phyloP scores from a whole-genome alignment of 2,113 vertebrate species.

The Chiloscyllium plagiosum region DNA sequence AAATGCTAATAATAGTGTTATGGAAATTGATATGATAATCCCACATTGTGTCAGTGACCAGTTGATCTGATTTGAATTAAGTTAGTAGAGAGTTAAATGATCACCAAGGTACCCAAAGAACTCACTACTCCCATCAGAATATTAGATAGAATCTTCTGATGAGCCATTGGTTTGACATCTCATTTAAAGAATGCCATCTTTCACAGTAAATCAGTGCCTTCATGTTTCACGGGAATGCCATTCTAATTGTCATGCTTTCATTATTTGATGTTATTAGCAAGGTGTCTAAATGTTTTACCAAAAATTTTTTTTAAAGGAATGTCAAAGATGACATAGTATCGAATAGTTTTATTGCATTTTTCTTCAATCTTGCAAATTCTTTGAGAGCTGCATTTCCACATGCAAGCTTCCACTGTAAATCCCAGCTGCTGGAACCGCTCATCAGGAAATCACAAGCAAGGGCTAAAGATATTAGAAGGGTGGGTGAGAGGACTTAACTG shows the following conservation, averaged over 20 bases:
- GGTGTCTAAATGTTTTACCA: background rate
- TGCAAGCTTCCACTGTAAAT: background rate
- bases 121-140: background rate
- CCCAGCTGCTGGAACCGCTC: too few species aligned
- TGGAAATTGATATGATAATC: background rate
- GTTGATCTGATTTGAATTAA: background rate
- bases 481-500: too few species aligned
- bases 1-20: background rate
- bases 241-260: background rate
- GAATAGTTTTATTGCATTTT: background rate
- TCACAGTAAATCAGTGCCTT: background rate
- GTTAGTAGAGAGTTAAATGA: background rate
- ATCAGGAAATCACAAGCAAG: background rate
- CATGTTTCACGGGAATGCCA: background rate
- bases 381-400: background rate
- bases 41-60: background rate
- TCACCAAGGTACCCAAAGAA: background rate
- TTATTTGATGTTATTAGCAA: background rate
- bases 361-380: background rate
- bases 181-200: background rate
- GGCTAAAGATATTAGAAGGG: too few species aligned
- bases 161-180: background rate
- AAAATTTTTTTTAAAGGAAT: background rate
- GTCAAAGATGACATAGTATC: background rate
- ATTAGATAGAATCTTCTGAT: background rate